A percentile compares a stretch with the other conserved stretches of the same genome.
Evolutionary conservation across 2,113 vertebrate species (phyloP).

Genomic region (Salminus brasiliensis): DNA sequence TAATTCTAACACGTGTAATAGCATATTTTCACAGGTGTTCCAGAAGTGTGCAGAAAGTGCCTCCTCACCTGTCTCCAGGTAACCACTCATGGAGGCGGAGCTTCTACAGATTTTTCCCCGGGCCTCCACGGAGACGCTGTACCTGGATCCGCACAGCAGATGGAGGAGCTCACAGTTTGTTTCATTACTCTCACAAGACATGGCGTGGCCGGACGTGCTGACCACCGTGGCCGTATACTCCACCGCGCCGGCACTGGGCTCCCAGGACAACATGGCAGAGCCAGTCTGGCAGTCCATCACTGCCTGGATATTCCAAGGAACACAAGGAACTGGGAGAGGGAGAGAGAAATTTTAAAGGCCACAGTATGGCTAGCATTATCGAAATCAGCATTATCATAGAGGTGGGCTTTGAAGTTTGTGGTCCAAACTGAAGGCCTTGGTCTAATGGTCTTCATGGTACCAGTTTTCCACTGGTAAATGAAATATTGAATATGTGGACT

Average conservation of each 20-base stretch:
- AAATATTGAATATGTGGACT: too few species aligned
- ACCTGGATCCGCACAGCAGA: constrained; percentile 70
- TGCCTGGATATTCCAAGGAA: constrained; percentile 56
- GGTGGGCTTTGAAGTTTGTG: too few species aligned
- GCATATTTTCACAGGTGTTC: too few species aligned
- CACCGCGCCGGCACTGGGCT: constrained; percentile 60
- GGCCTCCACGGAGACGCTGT: constrained; percentile 66
- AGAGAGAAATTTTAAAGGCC: too few species aligned
- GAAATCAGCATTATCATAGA: too few species aligned
- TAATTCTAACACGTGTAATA: too few species aligned
- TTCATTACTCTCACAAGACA: constrained; percentile 54
- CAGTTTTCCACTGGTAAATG: too few species aligned
- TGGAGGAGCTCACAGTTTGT: constrained; percentile 64
- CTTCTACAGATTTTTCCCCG: constrained; percentile 68
- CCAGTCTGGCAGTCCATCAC: constrained; percentile 61
- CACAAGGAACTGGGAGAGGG: constrained; percentile 68
- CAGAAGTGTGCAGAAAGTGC: neutral
- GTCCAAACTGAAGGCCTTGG: too few species aligned
- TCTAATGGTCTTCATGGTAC: too few species aligned
- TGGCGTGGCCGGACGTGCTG: constrained; percentile 39
- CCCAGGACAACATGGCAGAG: constrained; percentile 64
- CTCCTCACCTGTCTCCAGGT: constrained; percentile 70
- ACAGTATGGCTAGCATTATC: too few species aligned
- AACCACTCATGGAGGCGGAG: constrained; percentile 50
- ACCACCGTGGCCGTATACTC: constrained; percentile 57